phyloP scores from a whole-genome alignment of 2,888 invertebrate species.

The Clunio marinus region DNA sequence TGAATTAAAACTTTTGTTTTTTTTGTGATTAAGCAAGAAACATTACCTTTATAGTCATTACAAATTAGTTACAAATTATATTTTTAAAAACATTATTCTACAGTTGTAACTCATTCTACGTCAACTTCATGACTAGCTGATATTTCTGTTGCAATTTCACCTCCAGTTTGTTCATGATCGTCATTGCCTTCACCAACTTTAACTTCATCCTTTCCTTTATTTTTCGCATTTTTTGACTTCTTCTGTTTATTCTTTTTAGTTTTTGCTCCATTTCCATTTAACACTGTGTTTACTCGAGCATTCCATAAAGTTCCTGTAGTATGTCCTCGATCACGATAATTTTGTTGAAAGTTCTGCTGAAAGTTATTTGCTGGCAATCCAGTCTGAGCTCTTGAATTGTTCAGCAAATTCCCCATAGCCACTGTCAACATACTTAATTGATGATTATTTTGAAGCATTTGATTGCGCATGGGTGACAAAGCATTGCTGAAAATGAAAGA shows the following conservation, averaged over 20 bases:
- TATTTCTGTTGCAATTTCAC: neutral
- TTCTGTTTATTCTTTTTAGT: constrained; percentile 1
- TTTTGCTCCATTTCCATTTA: neutral
- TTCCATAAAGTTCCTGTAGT: neutral
- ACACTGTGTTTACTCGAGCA: neutral
- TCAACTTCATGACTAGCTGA: too few relatives aligned
- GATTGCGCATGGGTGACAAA: neutral
- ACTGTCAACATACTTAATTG: neutral
- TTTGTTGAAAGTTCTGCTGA: neutral
- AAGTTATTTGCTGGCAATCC: neutral
- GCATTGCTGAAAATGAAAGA: too few relatives aligned
- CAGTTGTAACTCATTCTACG: too few relatives aligned
- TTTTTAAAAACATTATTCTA: too few relatives aligned
- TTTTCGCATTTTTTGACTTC: neutral
- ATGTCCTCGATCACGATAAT: neutral
- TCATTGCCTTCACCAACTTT: neutral
- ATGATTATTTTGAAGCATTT: neutral
- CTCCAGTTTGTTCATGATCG: too few relatives aligned
- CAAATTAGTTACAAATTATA: too few relatives aligned
- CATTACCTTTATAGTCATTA: too few relatives aligned
- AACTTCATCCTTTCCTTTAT: neutral
- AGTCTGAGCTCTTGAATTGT: neutral
- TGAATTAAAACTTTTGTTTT: too few relatives aligned
- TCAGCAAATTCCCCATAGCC: neutral
- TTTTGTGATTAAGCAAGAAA: too few relatives aligned